Base-by-base conservation (phyloP, 2,113 vertebrate genomes). In the Chamaea fasciata region DNA sequence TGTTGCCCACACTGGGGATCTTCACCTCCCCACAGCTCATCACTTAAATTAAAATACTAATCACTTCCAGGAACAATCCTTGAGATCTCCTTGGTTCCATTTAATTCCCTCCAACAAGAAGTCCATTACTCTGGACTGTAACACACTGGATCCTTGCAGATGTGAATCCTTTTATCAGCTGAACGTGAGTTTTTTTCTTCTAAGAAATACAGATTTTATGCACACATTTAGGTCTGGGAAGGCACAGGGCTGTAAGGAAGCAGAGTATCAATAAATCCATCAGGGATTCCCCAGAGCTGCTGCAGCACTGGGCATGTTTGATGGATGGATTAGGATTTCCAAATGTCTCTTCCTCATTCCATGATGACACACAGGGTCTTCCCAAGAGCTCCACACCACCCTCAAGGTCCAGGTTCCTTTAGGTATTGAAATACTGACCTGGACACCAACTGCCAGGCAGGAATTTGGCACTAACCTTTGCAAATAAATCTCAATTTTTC, bases 291-390 rank as follows among this genome's bases (percentile, higher is more conserved):
- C 55, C 0, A 0, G 8, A 35, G 87, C 53, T 60, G 49, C 42
- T 60, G 42, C 5, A n/a, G 35, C 71, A 20, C 14, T 15, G 31
- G 0, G 73, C 28, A 16, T 2, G 30, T 50, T 7, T 44, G 49
- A 46, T 0, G 13, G 35, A 28, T 27, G 8, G 18, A 27, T 55
- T 16, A 33, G 35, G 1, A 27, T 50, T 74, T 39, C 37, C n/a
- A 55, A 42, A 9, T 2, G 3, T 21, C 49, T 17, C 22, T 28
- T 68, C 49, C 27, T 52, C 18, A 1, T 18, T 39, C 53, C 57
- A 0, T 6, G 15, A 2, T 13, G 31, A 27, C 44, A 63, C 1
- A 17, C 31, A 9, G 7, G 1, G 31, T 14, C 8, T 41, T 15
- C n/a, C 28, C 17, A 57, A 28, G 44, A 83, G 63, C 44, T 50